A percentile compares a stretch with the other conserved stretches of the same genome.
Conservation (phyloP, 2,113 vertebrate genomes). For the Delphinapterus leucas region DNA sequence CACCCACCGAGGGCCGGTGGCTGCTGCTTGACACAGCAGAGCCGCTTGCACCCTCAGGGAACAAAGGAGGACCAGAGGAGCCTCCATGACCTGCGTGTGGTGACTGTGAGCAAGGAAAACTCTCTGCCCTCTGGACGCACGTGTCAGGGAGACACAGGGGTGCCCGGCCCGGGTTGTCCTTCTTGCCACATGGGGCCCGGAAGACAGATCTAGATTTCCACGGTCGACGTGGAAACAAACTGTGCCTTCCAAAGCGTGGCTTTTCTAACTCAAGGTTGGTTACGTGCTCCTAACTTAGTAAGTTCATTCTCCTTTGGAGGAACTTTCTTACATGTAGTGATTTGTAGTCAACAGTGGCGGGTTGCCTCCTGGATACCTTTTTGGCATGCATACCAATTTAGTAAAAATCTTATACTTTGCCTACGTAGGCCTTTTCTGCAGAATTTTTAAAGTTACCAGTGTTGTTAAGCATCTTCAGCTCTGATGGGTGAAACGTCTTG, state of each 20-base stretch:
- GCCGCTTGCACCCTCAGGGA: background rate
- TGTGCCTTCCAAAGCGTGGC: conserved; percentile 35
- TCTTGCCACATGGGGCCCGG: background rate
- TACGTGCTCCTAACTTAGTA: background rate
- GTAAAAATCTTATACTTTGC: conserved; percentile 10
- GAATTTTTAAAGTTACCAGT: background rate
- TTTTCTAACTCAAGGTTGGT: background rate
- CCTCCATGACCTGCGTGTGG: background rate
- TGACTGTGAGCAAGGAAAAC: background rate
- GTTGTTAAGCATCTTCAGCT: background rate
- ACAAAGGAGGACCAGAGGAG: background rate
- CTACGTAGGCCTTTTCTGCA: background rate
- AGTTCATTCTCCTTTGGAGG: background rate
- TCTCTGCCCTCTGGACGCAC: background rate
- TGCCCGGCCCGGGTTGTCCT: background rate
- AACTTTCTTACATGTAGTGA: background rate
- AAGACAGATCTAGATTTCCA: conserved; percentile 2
- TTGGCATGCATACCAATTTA: background rate
- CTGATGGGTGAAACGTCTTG: background rate
- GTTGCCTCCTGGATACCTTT: background rate
- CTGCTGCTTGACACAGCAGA: background rate
- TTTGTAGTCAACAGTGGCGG: background rate
- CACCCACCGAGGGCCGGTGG: fast-evolving
- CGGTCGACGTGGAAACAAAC: background rate
- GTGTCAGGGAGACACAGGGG: background rate